These are phyloP conservation scores for Formica aserva DNA, from an alignment of 2,888 invertebrate genomes.

Conservation along the genomic window DNA sequence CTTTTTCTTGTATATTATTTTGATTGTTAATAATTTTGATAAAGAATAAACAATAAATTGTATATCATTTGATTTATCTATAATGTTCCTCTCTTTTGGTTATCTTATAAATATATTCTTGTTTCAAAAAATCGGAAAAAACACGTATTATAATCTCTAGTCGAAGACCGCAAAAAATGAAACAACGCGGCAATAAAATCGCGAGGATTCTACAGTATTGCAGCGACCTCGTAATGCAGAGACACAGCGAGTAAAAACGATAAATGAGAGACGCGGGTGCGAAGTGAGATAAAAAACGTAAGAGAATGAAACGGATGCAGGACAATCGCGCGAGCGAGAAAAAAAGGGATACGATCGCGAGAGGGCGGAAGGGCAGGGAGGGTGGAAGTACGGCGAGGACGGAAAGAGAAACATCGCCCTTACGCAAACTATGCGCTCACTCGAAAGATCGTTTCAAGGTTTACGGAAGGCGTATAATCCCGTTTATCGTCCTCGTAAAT, in stretches of 20 bases:
- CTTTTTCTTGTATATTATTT: neutral
- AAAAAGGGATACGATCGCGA: slow-evolving; percentile 36
- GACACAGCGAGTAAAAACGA: slow-evolving; percentile 31
- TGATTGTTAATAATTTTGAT: neutral
- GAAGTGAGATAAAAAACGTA: slow-evolving; percentile 57
- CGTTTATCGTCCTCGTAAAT: slow-evolving; percentile 85
- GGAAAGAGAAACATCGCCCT: slow-evolving; percentile 54
- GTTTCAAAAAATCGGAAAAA: neutral
- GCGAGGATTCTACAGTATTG: slow-evolving; percentile 32
- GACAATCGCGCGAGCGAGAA: slow-evolving; percentile 15
- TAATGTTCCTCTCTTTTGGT: neutral
- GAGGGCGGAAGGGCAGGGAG: neutral
- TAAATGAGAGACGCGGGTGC: slow-evolving; percentile 46
- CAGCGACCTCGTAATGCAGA: slow-evolving; percentile 38
- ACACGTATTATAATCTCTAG: neutral
- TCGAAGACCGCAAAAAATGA: neutral
- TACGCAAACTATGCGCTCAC: slow-evolving; percentile 80
- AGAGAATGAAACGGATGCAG: slow-evolving; percentile 24
- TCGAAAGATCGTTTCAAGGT: slow-evolving; percentile 83
- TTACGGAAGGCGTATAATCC: slow-evolving; percentile 83
- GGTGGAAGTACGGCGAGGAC: slow-evolving; percentile 1
- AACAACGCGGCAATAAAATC: slow-evolving; percentile 28
- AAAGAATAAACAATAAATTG: neutral
- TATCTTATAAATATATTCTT: neutral
- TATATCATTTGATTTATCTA: neutral